These are phyloP conservation scores for Apogon talboti DNA, from an alignment of 2,797 vertebrate genomes.

Conservation along the genomic window DNA sequence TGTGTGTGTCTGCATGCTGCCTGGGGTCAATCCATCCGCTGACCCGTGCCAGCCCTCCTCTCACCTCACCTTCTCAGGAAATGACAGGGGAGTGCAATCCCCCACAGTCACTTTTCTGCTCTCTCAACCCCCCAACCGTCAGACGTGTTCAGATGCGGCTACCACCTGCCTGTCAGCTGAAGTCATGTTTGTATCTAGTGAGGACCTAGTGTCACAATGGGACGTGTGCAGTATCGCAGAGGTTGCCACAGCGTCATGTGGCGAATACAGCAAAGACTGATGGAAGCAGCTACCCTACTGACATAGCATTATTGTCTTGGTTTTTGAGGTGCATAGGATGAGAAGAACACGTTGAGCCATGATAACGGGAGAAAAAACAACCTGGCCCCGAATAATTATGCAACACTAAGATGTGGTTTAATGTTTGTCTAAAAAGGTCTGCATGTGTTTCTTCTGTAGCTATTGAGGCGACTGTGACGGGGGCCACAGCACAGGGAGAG, in stretches of 20 bases:
- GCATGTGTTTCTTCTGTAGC: conserved; percentile 70
- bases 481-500: conserved; percentile 73
- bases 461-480: conserved; percentile 57
- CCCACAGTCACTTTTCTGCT: conserved; percentile 59
- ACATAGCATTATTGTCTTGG: conserved; percentile 71
- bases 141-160: conserved; percentile 47
- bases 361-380: conserved; percentile 53
- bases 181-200: conserved; percentile 60
- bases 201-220: conserved; percentile 64
- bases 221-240: conserved; percentile 60
- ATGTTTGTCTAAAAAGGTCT: conserved; percentile 64
- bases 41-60: conserved; percentile 67
- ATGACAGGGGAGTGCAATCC: conserved; percentile 60
- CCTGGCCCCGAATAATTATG: conserved; percentile 53
- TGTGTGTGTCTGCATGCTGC: conserved; percentile 69
- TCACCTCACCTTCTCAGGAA: conserved; percentile 67
- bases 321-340: conserved; percentile 82
- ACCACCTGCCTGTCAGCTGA: conserved; percentile 65
- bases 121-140: conserved; percentile 27
- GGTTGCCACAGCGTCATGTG: conserved; percentile 64
- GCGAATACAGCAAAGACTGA: conserved; percentile 73
- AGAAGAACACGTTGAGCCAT: conserved; percentile 69
- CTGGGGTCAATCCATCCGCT: conserved; percentile 61
- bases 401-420: conserved; percentile 64
- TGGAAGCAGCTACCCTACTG: conserved; percentile 80